Evolutionary conservation across 37 sponge, comb jelly and placozoan species (phyloP), one percentile per base, ranked within the genome.

Genomic region (Cliona cf. orientalis): DNA sequence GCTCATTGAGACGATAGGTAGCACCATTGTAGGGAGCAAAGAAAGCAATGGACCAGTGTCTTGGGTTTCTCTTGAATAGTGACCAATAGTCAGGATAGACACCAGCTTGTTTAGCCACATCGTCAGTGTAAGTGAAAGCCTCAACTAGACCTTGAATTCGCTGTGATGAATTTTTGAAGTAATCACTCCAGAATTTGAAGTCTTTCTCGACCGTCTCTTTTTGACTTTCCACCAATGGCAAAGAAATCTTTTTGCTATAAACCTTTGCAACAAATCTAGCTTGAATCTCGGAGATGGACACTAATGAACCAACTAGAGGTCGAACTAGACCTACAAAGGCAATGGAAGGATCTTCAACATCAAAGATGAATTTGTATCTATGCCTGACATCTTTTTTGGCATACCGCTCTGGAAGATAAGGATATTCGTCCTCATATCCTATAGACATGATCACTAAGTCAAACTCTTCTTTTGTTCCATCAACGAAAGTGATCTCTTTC

Each of bases 361-460:
- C 78, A 74, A 97, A 91, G 28, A 91, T 79, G 49, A 86, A 85
- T 84, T 97, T 97, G 88, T 94, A 87, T 23, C 83, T 87, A n/a
- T 87, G 66, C 35, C 75, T 65, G 41, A 84, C 36, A 46, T 59
- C 69, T 3, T 85, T 63, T 31, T 84, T 59, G 1, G 79, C 26
- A 70, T 94, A 87, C 12, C 76, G 49, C 49, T 85, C 55, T 0
- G 85, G 85, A 17, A 94, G 79, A 46, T 88, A 90, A 11, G 94
- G 83, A 44, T 79, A 89, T 23, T 42, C 9, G 1, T 45, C 35
- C 21, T 44, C 62, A 59, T 95, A 95, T 0, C 95, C 91, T 42
- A 89, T 94, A 9, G 81, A 88, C 59, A 89, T 75, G 39, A 95
- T 88, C 76, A 86, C 46, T 2, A 89, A 65, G 57, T 88, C 93